These are phyloP conservation scores for Agonopterix subpropinquella DNA, from an alignment of 2,888 invertebrate species.

Conservation along the genomic window DNA sequence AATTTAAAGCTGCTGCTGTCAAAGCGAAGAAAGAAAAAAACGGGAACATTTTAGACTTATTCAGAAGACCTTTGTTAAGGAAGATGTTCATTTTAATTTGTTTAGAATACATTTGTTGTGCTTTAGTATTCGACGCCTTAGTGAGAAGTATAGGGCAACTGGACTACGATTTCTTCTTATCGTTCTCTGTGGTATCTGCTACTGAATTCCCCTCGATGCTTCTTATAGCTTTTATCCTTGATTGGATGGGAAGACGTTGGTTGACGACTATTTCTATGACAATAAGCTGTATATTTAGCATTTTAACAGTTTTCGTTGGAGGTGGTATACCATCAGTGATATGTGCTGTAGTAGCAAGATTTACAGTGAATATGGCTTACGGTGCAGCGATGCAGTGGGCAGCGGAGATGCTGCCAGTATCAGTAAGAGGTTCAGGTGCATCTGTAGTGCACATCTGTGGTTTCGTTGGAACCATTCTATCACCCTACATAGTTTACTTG, in stretches of 20 bases:
- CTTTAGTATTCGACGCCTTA: slow-evolving; percentile 40
- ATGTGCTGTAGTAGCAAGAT: slow-evolving; percentile 43
- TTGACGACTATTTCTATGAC: slow-evolving; percentile 30
- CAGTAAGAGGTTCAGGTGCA: slow-evolving; percentile 42
- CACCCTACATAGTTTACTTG: slow-evolving; percentile 33
- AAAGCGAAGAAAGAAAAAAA: slow-evolving; percentile 25
- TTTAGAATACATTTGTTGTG: slow-evolving; percentile 39
- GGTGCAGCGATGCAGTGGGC: slow-evolving; percentile 42
- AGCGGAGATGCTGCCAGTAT: slow-evolving; percentile 42
- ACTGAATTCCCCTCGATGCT: slow-evolving; percentile 46
- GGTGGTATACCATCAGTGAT: slow-evolving; percentile 31
- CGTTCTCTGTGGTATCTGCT: slow-evolving; percentile 41
- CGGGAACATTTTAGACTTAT: slow-evolving; percentile 28
- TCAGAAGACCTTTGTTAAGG: slow-evolving; percentile 36
- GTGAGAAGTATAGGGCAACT: slow-evolving; percentile 40
- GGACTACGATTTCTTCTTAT: slow-evolving; percentile 43
- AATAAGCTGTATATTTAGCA: slow-evolving; percentile 31
- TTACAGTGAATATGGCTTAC: slow-evolving; percentile 41
- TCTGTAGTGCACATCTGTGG: slow-evolving; percentile 43
- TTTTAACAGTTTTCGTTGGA: slow-evolving; percentile 31
- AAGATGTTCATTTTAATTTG: slow-evolving; percentile 35
- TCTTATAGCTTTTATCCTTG: slow-evolving; percentile 39
- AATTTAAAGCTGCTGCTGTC: slow-evolving; percentile 31
- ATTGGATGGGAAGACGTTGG: slow-evolving; percentile 46
- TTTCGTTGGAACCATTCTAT: slow-evolving; percentile 35